Evolutionary conservation across 2,113 vertebrate species (phyloP).

Genomic region (Campylomormyrus tamandua): DNA sequence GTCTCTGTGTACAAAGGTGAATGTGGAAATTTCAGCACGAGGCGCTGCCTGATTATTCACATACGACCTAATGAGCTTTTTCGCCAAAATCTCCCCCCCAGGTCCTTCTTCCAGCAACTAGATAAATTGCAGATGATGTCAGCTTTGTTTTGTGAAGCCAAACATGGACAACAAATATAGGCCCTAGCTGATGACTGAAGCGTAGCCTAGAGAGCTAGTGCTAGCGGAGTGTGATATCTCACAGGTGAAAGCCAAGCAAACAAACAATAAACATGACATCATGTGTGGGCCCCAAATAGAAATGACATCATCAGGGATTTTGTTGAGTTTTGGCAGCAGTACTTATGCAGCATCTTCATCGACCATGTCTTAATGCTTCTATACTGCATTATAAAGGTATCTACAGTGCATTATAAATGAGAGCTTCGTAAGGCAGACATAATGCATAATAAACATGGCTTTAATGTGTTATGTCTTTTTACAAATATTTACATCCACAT

Average conservation of each 20-base stretch:
- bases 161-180: constrained; percentile 46
- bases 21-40: neutral
- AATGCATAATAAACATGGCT: too few species aligned
- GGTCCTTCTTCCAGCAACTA: constrained; percentile 31
- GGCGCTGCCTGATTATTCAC: neutral
- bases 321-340: neutral
- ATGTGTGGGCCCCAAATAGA: constrained; percentile 34
- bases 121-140: constrained; percentile 47
- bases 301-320: constrained; percentile 40
- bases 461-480: too few species aligned
- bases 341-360: neutral
- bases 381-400: too few species aligned
- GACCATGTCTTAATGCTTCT: neutral
- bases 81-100: neutral
- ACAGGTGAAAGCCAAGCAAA: constrained; percentile 49
- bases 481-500: too few species aligned
- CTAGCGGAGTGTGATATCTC: constrained; percentile 48
- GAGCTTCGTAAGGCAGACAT: too few species aligned
- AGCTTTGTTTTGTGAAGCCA: constrained; percentile 48
- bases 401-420: too few species aligned
- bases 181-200: constrained; percentile 21
- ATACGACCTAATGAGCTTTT: neutral
- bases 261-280: constrained; percentile 53
- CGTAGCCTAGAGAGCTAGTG: constrained; percentile 32
- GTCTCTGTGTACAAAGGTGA: neutral